Evolutionary conservation across 2,797 vertebrate genomes (phyloP), one percentile per base, ranked within the genome.

Genomic region (Zalophus californianus): DNA sequence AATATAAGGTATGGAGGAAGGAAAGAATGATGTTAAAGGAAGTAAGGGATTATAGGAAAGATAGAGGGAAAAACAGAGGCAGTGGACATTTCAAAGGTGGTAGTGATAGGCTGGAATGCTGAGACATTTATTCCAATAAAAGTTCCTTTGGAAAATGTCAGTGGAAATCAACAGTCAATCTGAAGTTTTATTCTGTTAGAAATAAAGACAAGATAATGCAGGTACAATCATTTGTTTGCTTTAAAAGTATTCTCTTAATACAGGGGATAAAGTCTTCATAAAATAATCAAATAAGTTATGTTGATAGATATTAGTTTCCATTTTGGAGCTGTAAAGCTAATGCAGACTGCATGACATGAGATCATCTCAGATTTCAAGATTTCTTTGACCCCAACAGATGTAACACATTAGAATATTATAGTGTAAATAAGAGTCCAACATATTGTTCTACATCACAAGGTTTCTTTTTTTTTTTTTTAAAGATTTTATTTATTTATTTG

Each of bases 321-420:
- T 38, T 86, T 92, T 56, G 38, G 50, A 90, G 79, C 32, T 82
- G 1, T 29, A 68, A 84, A 77, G 32, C 44, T 72, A 80, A 82
- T 32, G 35, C 7, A 94, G 56, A 73, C 50, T 87, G 21, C 11
- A 41, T 79, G 73, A 84, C 48, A 73, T 75, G 48, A 82, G 27
- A 89, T 80, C 83, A 85, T 27, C 68, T 95, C 58, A 84, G 62
- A 90, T 87, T 92, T 89, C 70, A 80, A 86, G 48, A 86, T 16
- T 77, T 48, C 27, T 64, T 97, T 89, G 75, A 95, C 75, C 41
- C 52, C 38, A 92, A 83, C 52, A 93, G 91, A 97, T 86, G 38
- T 29, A 97, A 79, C 25, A 79, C 8, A 41, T 70, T 86, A 56
- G 44, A 62, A 94, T 83, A 78, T 94, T 29, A 52, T 88, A 70